Evolutionary conservation across 2,888 invertebrate species (phyloP).

Genomic region (Xestia sexstrigata): DNA sequence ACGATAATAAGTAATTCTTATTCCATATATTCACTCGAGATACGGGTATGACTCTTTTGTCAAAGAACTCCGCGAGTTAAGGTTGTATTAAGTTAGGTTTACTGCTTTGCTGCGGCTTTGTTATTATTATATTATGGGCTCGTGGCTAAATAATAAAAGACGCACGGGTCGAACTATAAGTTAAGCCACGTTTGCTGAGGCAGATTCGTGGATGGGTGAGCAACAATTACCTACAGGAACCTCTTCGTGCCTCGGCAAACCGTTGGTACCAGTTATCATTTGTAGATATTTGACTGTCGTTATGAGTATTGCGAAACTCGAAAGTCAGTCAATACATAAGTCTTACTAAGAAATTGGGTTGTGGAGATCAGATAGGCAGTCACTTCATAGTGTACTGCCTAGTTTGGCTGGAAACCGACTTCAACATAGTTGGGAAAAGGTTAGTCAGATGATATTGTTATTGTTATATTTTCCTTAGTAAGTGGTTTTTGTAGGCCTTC

Average conservation of each 20-base stretch:
- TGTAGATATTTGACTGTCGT: neutral
- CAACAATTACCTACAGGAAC: neutral
- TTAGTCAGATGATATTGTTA: neutral
- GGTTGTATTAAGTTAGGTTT: slow-evolving; percentile 54
- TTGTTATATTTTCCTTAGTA: slow-evolving; percentile 34
- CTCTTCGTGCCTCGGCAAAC: neutral
- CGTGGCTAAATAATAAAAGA: neutral
- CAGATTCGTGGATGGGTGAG: neutral
- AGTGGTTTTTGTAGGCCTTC: slow-evolving; percentile 24
- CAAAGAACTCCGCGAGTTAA: slow-evolving; percentile 56
- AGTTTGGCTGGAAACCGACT: neutral
- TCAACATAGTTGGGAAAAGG: neutral
- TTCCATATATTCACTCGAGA: slow-evolving; percentile 66
- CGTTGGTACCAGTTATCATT: neutral
- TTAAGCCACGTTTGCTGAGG: neutral
- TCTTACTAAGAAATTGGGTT: neutral
- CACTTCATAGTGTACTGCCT: neutral
- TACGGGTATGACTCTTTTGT: slow-evolving; percentile 60
- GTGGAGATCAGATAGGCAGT: neutral
- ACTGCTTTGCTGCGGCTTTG: slow-evolving; percentile 48
- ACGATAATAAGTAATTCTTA: slow-evolving; percentile 70
- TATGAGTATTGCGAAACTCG: neutral
- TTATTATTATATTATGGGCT: slow-evolving; percentile 24
- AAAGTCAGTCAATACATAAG: neutral
- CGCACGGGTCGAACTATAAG: neutral